A percentile compares a stretch with the other conserved stretches of the same genome.
Conservation (phyloP, 2,888 invertebrate species). For the Oscheius sp. region DNA sequence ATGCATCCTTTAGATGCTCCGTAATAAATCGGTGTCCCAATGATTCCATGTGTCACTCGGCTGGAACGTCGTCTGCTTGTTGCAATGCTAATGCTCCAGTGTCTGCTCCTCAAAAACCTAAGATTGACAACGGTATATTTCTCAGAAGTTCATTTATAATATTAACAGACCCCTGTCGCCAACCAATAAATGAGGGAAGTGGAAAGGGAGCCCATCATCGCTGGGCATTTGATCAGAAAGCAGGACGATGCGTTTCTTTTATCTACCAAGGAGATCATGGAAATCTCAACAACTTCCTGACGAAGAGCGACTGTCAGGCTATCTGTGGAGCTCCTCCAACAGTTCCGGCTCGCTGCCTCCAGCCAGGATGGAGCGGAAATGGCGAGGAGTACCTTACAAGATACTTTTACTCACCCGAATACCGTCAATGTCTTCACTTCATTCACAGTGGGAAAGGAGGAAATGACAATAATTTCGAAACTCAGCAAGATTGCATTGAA, state of each 20-base stretch:
- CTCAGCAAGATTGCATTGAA: slow-evolving; percentile 43
- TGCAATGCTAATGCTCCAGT: slow-evolving; percentile 2
- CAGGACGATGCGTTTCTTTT: slow-evolving; percentile 46
- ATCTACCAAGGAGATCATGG: slow-evolving; percentile 53
- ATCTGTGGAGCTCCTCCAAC: slow-evolving; percentile 43
- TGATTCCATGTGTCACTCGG: slow-evolving; percentile 29
- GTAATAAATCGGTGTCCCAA: slow-evolving; percentile 11
- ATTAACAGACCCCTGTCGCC: slow-evolving; percentile 35
- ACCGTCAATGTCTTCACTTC: slow-evolving; percentile 52
- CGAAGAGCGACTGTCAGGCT: slow-evolving; percentile 46
- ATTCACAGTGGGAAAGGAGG: slow-evolving; percentile 51
- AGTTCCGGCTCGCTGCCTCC: slow-evolving; percentile 34
- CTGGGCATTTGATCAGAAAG: slow-evolving; percentile 47
- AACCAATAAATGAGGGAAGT: slow-evolving; percentile 43
- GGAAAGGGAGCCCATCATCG: slow-evolving; percentile 44
- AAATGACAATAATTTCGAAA: slow-evolving; percentile 48
- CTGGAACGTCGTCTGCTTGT: slow-evolving; percentile 2
- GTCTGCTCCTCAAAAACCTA: background rate
- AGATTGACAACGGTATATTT: slow-evolving; percentile 9
- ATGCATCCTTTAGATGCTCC: slow-evolving; percentile 22
- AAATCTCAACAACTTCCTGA: slow-evolving; percentile 60
- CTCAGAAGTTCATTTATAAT: background rate
- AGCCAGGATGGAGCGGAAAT: slow-evolving; percentile 39
- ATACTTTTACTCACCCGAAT: slow-evolving; percentile 52
- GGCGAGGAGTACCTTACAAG: slow-evolving; percentile 43